Evolutionary conservation across 2,888 invertebrate genomes (phyloP).

Genomic region (Napeogenes inachia): DNA sequence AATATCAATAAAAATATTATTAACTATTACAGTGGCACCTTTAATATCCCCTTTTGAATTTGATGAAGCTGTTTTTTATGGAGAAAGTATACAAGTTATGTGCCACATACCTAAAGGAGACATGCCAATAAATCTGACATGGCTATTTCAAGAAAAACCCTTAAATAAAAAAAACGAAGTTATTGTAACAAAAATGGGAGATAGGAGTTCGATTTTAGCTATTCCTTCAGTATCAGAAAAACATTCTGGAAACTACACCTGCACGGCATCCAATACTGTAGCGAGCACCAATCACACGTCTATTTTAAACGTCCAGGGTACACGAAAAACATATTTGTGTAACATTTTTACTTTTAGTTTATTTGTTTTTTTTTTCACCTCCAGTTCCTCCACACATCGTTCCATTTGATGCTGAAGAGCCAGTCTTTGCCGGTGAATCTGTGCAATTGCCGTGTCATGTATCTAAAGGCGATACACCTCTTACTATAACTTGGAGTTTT

Average conservation of each 20-base stretch:
- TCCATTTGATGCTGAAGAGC: slow-evolving; percentile 79
- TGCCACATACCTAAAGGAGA: slow-evolving; percentile 82
- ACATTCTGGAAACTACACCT: slow-evolving; percentile 87
- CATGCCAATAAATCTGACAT: slow-evolving; percentile 82
- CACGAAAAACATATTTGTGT: slow-evolving; percentile 46
- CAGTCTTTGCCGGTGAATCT: slow-evolving; percentile 80
- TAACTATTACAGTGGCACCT: slow-evolving; percentile 75
- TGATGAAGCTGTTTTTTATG: slow-evolving; percentile 74
- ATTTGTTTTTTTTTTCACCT: slow-evolving; percentile 26
- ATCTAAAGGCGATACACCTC: slow-evolving; percentile 82
- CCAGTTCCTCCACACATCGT: slow-evolving; percentile 78
- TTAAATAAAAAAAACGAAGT: slow-evolving; percentile 61
- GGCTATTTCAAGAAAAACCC: slow-evolving; percentile 81
- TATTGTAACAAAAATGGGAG: slow-evolving; percentile 76
- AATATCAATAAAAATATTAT: slow-evolving; percentile 33
- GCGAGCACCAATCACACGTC: slow-evolving; percentile 81
- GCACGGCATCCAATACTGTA: slow-evolving; percentile 83
- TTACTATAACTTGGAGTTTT: slow-evolving; percentile 86
- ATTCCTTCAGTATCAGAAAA: slow-evolving; percentile 82
- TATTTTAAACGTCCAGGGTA: slow-evolving; percentile 82
- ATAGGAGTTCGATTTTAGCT: slow-evolving; percentile 79
- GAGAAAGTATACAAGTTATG: slow-evolving; percentile 77
- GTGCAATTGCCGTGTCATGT: slow-evolving; percentile 80
- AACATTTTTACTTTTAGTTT: slow-evolving; percentile 43
- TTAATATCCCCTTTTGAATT: slow-evolving; percentile 79